These are phyloP conservation scores for Stenodema calcarata DNA, from an alignment of 2,888 invertebrate species.

Conservation along the genomic window DNA sequence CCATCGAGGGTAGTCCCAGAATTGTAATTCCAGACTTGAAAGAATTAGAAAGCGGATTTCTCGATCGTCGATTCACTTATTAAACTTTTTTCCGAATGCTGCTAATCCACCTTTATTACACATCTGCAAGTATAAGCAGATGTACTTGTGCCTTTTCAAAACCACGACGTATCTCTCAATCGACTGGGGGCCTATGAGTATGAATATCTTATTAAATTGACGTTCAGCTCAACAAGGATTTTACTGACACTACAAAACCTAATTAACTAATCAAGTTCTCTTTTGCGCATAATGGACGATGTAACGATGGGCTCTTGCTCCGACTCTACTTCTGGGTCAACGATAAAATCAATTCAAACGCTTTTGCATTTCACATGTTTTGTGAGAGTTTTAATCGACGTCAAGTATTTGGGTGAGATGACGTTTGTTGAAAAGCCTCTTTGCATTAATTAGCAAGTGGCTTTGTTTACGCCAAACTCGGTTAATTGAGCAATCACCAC, in stretches of 20 bases:
- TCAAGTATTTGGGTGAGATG: neutral
- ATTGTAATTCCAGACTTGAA: neutral
- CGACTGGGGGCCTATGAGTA: no score
- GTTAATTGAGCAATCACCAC: neutral
- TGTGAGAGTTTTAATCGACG: neutral
- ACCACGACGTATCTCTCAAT: no score
- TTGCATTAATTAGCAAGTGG: neutral
- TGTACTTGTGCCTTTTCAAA: no score
- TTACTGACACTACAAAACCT: no score
- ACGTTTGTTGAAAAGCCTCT: neutral
- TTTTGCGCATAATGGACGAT: no score
- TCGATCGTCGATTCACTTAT: neutral
- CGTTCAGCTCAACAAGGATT: no score
- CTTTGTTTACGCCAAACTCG: slow-evolving; percentile 2
- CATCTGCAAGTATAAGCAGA: no score
- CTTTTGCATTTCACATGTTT: neutral
- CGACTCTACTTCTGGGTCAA: neutral
- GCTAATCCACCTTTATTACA: no score
- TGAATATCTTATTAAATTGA: no score
- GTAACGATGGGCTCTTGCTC: no score
- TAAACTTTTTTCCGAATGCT: no score
- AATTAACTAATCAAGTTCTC: no score
- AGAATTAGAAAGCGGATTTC: neutral
- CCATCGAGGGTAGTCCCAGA: neutral
- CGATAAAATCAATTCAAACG: neutral